A percentile compares a stretch with the other conserved stretches of the same genome.
Conservation (phyloP, 2,888 invertebrate species). For the Heliconius sara region DNA sequence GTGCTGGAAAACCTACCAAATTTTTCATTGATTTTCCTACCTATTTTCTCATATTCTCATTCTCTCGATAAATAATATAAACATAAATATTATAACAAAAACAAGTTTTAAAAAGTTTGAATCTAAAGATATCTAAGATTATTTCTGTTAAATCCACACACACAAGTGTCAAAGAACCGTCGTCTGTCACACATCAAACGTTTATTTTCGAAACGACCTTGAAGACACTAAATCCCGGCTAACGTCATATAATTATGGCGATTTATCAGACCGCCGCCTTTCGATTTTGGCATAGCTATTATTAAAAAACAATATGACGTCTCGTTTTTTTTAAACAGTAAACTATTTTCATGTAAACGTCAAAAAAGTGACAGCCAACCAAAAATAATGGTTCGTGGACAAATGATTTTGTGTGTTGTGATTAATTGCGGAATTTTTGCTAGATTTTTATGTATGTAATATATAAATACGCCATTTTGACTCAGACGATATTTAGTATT, state of each 20-base stretch:
- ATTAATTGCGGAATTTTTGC: background rate
- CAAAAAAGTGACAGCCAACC: slow-evolving; percentile 20
- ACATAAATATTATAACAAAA: background rate
- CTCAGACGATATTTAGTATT: too few species aligned
- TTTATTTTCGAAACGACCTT: slow-evolving; percentile 46
- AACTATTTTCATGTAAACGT: slow-evolving; percentile 27
- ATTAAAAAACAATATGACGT: background rate
- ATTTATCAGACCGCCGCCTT: slow-evolving; percentile 21
- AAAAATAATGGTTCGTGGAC: slow-evolving; percentile 5
- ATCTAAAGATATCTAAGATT: background rate
- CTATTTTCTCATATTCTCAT: too few species aligned
- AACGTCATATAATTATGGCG: slow-evolving; percentile 40
- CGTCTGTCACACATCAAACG: slow-evolving; percentile 17
- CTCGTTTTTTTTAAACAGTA: slow-evolving; percentile 8
- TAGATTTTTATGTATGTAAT: background rate
- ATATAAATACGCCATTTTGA: too few species aligned
- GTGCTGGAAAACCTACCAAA: background rate
- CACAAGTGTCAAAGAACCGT: slow-evolving; percentile 35
- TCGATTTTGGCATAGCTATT: slow-evolving; percentile 20
- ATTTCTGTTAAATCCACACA: background rate
- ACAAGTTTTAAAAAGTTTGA: background rate
- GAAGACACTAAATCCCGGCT: slow-evolving; percentile 42
- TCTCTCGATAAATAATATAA: background rate
- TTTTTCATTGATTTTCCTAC: background rate
- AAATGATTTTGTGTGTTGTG: slow-evolving; percentile 14